Base-by-base conservation (phyloP, 2,113 vertebrate genomes). In the Plotosus lineatus region DNA sequence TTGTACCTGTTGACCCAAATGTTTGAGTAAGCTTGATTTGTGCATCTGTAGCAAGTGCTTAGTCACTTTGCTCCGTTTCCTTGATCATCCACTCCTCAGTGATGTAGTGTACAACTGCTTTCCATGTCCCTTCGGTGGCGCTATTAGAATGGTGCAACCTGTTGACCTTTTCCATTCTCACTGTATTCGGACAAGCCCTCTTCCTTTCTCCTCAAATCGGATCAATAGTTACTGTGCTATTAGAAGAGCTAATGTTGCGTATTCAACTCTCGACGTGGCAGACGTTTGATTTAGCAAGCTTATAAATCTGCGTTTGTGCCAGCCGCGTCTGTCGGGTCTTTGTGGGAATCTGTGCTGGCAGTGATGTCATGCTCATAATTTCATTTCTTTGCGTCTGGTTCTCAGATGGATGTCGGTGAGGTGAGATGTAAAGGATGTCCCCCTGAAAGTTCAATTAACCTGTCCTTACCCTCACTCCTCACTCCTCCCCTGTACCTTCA, bases 371-470 rank as follows among this genome's bases (percentile, higher is more conserved):
- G 48, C 85, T 86, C 87, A 89, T 94, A 90, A 92, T 86, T 92
- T 86, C 83, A 74, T 82, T 69, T 88, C 84, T 85, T 44, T 82
- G 82, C 88, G 87, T 91, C 91, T 87, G 80, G 84, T 86, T 79
- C 84, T 85, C 89, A 89, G 91, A 93, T 90, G 89, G 88, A 91
- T 89, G 82, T 80, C 86, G 83, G 84, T 85, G 86, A 91, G 88
- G 89, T 90, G 90, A 90, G 90, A 91, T 82, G 83, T 87, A 86
- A 88, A 89, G 91, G 89, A 82, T 31, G 31, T 76, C 60, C 71
- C 80, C 60, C 92, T 86, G 85, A 90, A 92, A 91, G 85, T 92
- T 87, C 92, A 93, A 92, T 93, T 94, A 94, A 94, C 91, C 92
- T 92, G 87, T 89, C 87, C 87, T 93, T 92, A 90, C 90, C 82